Evolutionary conservation across 1,140 invertebrate genomes (phyloP).

Genomic region (Papilio aristodemus): DNA sequence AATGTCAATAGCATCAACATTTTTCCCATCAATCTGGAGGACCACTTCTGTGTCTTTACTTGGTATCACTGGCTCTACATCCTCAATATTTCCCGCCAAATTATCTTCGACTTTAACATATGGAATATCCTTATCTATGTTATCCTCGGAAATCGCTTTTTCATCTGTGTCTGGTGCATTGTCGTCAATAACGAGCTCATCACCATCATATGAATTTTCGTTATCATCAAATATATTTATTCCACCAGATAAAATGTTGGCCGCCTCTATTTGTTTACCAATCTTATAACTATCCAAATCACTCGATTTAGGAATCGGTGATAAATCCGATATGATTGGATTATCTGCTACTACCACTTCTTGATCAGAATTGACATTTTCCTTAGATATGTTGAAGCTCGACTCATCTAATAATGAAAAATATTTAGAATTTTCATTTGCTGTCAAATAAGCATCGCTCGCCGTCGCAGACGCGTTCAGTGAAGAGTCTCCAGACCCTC

Average conservation of each 20-base stretch:
- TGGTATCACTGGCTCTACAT: conserved; percentile 46
- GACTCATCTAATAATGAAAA: conserved; percentile 74
- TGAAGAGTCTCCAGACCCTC: conserved; percentile 60
- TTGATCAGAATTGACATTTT: conserved; percentile 47
- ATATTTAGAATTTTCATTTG: conserved; percentile 74
- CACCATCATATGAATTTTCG: conserved; percentile 77
- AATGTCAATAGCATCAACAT: conserved; percentile 77
- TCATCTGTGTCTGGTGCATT: conserved; percentile 57
- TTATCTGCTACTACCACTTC: conserved; percentile 48
- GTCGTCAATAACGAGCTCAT: conserved; percentile 78
- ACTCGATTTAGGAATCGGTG: conserved; percentile 64
- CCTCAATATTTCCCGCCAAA: conserved; percentile 43
- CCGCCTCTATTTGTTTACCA: conserved; percentile 73
- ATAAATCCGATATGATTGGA: conserved; percentile 60
- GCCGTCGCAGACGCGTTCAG: conserved; percentile 63
- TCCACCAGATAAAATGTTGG: conserved; percentile 74
- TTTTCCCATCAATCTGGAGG: conserved; percentile 77
- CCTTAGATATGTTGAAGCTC: conserved; percentile 64
- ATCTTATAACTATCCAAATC: conserved; percentile 69
- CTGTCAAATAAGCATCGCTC: conserved; percentile 70
- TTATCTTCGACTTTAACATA: conserved; percentile 41
- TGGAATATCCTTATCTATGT: conserved; percentile 36
- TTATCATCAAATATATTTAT: conserved; percentile 79
- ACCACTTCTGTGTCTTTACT: conserved; percentile 72
- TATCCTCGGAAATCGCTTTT: conserved; percentile 49